phyloP scores from a whole-genome alignment of 2,888 invertebrate genomes.

The Ashinkailepas kermadecensis region DNA sequence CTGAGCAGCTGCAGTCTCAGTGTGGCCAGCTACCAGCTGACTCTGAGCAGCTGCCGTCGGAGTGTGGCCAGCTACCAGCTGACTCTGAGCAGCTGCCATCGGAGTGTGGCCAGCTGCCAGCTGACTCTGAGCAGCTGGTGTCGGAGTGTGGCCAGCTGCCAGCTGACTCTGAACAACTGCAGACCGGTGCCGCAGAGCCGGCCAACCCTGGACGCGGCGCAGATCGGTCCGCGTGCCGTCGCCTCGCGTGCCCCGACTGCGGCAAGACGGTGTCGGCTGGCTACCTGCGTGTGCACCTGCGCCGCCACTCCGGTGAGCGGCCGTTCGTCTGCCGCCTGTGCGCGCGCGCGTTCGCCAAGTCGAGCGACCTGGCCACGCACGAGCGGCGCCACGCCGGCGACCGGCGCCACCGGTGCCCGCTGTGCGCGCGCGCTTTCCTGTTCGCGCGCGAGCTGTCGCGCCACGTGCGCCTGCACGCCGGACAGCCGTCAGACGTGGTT shows the following conservation, averaged over 20 bases:
- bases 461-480: neutral
- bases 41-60: too few relatives aligned
- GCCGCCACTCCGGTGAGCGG: neutral
- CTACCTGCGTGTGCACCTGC: neutral
- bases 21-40: too few relatives aligned
- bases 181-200: neutral
- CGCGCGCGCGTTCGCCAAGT: neutral
- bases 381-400: neutral
- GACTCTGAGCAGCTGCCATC: too few relatives aligned
- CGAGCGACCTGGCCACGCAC: neutral
- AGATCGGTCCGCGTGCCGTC: neutral
- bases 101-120: too few relatives aligned
- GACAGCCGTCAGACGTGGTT: neutral
- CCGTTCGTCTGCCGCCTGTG: slow-evolving; percentile 6
- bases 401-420: neutral
- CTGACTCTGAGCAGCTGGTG: too few relatives aligned
- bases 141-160: too few relatives aligned
- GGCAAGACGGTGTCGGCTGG: neutral
- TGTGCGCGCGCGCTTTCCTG: neutral
- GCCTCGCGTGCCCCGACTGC: neutral
- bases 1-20: too few relatives aligned
- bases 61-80: too few relatives aligned
- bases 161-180: neutral
- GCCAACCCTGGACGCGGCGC: neutral
- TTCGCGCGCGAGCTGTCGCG: neutral